Percentiles rank a stretch among this genome's conserved stretches.
Evolutionary conservation across 1,140 invertebrate genomes (phyloP).

Genomic region (Drosophila lini): DNA sequence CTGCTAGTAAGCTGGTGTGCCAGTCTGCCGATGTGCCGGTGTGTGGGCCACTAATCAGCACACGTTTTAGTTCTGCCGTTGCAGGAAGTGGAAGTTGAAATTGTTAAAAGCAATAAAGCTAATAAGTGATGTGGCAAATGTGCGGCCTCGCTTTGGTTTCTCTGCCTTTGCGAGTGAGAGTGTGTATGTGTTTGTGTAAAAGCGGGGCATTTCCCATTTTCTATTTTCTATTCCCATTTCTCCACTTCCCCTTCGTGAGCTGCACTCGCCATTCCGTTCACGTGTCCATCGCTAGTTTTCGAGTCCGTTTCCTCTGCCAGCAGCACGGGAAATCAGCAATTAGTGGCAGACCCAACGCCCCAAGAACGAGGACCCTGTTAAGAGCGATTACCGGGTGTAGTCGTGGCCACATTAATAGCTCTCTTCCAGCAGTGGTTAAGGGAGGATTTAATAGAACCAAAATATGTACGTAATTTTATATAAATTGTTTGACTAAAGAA

Average conservation of each 20-base stretch:
- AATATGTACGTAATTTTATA: neutral
- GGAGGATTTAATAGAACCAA: neutral
- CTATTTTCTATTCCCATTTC: neutral
- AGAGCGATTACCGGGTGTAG: slow-evolving; percentile 9
- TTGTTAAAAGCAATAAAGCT: slow-evolving; percentile 82
- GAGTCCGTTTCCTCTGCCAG: slow-evolving; percentile 39
- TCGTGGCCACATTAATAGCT: slow-evolving; percentile 1
- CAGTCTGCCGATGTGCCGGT: slow-evolving; percentile 14
- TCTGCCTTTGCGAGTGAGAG: neutral
- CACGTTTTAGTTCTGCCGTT: slow-evolving; percentile 73
- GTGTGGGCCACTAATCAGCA: slow-evolving; percentile 72
- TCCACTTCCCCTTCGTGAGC: slow-evolving; percentile 14
- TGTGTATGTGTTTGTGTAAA: slow-evolving; percentile 9
- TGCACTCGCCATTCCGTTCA: slow-evolving; percentile 25
- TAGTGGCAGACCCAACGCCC: slow-evolving; percentile 69
- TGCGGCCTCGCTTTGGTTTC: slow-evolving; percentile 57
- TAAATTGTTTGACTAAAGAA: neutral
- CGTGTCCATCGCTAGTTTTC: slow-evolving; percentile 51
- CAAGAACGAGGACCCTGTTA: slow-evolving; percentile 24
- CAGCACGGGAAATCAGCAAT: slow-evolving; percentile 74
- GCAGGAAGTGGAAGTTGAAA: slow-evolving; percentile 77
- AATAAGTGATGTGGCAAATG: slow-evolving; percentile 82
- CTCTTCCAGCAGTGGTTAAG: neutral
- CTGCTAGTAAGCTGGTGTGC: neutral
- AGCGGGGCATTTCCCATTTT: slow-evolving; percentile 23